Evolutionary conservation across 2,797 vertebrate genomes (phyloP).

Genomic region (Spea hammondii): DNA sequence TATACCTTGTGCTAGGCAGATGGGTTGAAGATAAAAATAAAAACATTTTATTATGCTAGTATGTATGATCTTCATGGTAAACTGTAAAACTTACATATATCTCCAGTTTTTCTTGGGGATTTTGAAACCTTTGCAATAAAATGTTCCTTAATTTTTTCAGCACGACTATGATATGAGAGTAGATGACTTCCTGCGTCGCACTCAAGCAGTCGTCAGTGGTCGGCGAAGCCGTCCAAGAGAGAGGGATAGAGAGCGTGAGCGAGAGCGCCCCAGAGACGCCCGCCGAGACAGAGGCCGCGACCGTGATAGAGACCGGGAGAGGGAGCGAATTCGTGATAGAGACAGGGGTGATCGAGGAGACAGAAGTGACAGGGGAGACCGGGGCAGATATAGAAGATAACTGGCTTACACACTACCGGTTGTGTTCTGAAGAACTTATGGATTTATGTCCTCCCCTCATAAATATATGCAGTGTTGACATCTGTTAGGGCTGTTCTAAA

Average conservation of each 20-base stretch:
- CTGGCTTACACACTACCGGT: slow-evolving; percentile 62
- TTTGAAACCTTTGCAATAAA: too few relatives aligned
- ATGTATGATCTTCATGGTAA: background rate
- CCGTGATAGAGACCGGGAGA: slow-evolving; percentile 76
- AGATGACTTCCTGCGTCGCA: slow-evolving; percentile 94
- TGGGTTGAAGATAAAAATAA: too few relatives aligned
- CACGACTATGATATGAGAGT: slow-evolving; percentile 98
- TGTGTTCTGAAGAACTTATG: slow-evolving; percentile 68
- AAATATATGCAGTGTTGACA: slow-evolving; percentile 77
- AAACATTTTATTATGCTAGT: background rate
- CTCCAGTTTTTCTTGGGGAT: too few relatives aligned
- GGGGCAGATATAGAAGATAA: slow-evolving; percentile 85
- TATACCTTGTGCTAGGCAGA: too few relatives aligned
- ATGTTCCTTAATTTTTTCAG: slow-evolving; percentile 60
- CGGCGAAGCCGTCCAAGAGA: slow-evolving; percentile 81
- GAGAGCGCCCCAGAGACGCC: slow-evolving; percentile 80
- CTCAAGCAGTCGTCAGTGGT: slow-evolving; percentile 92
- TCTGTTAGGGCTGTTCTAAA: slow-evolving; percentile 63
- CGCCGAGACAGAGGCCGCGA: slow-evolving; percentile 77
- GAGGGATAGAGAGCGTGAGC: slow-evolving; percentile 79
- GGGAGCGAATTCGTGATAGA: slow-evolving; percentile 81
- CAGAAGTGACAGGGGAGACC: background rate
- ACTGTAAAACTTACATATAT: too few relatives aligned
- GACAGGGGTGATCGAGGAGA: slow-evolving; percentile 86
- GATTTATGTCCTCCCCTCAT: slow-evolving; percentile 61